A percentile compares a stretch with the other conserved stretches of the same genome.
Evolutionary conservation across 2,113 vertebrate species (phyloP).

Genomic region (Heterochromis multidens): DNA sequence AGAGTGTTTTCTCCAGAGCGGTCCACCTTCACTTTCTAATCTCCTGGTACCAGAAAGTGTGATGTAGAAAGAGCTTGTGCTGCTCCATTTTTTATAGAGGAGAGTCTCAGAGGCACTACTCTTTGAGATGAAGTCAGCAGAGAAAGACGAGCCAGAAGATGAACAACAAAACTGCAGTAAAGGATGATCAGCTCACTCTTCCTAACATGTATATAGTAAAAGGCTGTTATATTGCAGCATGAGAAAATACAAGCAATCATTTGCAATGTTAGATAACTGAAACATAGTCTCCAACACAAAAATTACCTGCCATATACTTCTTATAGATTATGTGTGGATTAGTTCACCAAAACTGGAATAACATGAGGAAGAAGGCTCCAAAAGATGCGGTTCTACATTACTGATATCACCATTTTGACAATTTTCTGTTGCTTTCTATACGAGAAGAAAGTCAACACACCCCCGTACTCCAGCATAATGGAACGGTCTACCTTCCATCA

Average conservation of each 20-base stretch:
- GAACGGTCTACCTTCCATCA: slow-evolving; percentile 58
- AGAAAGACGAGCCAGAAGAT: slow-evolving; percentile 8
- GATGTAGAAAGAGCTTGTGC: slow-evolving; percentile 41
- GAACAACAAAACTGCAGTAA: not conserved
- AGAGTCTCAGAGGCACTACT: slow-evolving; percentile 1
- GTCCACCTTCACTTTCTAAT: slow-evolving; percentile 54
- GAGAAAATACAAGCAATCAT: not conserved
- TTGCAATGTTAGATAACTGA: not conserved
- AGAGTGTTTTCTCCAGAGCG: slow-evolving; percentile 28
- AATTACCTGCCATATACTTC: not conserved
- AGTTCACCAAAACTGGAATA: not conserved
- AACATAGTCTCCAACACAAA: not conserved
- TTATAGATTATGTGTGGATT: not conserved
- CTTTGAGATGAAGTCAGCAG: slow-evolving; percentile 13
- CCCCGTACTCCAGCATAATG: slow-evolving; percentile 14
- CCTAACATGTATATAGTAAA: not conserved
- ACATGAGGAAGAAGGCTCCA: not conserved
- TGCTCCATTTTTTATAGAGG: slow-evolving; percentile 65
- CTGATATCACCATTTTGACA: not conserved
- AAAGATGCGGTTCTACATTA: not conserved
- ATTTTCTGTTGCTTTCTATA: not conserved
- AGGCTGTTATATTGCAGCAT: not conserved
- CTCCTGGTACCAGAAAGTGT: slow-evolving; percentile 45
- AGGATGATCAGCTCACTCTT: not conserved
- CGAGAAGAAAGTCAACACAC: not conserved